Evolutionary conservation across 2,888 invertebrate genomes (phyloP), one percentile per base, ranked within the genome.

Genomic region (Mechanitis messenoides): DNA sequence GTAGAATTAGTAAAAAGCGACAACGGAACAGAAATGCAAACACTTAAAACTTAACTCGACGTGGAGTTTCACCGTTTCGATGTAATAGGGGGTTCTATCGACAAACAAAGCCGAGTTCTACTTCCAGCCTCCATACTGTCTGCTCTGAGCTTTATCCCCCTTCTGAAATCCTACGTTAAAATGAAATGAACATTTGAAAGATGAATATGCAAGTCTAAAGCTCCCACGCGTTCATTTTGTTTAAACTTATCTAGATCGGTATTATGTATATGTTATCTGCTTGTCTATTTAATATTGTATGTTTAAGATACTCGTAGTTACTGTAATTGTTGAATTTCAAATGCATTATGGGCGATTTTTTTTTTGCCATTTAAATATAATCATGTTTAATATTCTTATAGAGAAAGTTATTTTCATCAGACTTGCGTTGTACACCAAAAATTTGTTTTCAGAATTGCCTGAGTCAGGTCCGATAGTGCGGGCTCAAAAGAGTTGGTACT

Each of bases 401-500:
- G 6, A 35, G 3, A 5, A 5, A 2, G 1, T 9, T 42, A 1
- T 42, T 42, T 9, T 42, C 3, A 7, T 42, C 42, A 42, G 11
- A 46, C 28, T 47, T 5, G 35, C 45, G 45, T 45, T 55, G 12
- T 47, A 35, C 50, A 38, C 12, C 28, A 60, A 53, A 56, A 54
- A 45, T 56, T 60, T 58, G 55, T 61, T 66, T 59, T 59, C 61
- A 94, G 94, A 93, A 77, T 77, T 94, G 68, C 94, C 94, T 7
- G 91, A 91, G 66, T 83, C 87, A 58, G 91, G 91, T 58, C 94
- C 94, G 56, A 83, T 83, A 72, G 92, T 94, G 71, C 87, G 89
- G 68, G 91, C 94, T 33, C 92, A 93, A 76, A 92, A 92, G 75
- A 92, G 92, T 69, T 92, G 93, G 78, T 92, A 94, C 80, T 92